A percentile compares a stretch with the other conserved stretches of the same genome.
These are phyloP conservation scores for Machaerirhynchus nigripectus DNA, from an alignment of 2,113 vertebrate genomes.

Conservation along the genomic window DNA sequence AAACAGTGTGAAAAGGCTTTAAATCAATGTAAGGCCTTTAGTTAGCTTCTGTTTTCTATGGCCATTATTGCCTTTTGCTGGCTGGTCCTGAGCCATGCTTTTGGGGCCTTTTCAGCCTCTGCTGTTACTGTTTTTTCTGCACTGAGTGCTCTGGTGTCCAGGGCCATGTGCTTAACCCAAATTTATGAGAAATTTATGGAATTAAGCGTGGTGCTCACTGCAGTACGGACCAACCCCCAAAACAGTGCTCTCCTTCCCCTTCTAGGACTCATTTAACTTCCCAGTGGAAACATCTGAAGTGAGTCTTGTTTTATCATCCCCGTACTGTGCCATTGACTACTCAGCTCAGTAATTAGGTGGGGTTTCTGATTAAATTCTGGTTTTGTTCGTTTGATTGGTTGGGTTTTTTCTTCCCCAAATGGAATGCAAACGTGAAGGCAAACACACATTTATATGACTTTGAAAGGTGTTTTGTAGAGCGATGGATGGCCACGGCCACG, in stretches of 20 bases:
- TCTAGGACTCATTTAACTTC: not conserved
- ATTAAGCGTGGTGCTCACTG: not conserved
- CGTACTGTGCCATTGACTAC: not conserved
- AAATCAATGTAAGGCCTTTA: not conserved
- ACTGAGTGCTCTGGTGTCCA: not conserved
- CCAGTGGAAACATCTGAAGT: not conserved
- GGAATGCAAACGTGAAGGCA: not conserved
- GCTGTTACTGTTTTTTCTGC: not conserved
- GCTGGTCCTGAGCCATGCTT: not conserved
- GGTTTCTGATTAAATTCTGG: not conserved
- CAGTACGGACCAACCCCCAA: not conserved
- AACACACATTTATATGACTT: not conserved
- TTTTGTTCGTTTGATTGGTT: not conserved
- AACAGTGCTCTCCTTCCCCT: not conserved
- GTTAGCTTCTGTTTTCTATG: not conserved
- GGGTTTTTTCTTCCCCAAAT: too few species aligned
- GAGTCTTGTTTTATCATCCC: not conserved
- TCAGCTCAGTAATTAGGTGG: not conserved
- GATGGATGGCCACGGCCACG: too few species aligned
- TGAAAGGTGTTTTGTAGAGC: not conserved
- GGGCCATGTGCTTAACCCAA: not conserved
- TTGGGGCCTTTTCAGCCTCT: not conserved
- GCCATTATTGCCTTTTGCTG: not conserved
- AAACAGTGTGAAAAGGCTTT: not conserved
- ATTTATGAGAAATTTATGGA: not conserved